phyloP scores from a whole-genome alignment of 2,888 invertebrate genomes.

The Formica aserva region DNA sequence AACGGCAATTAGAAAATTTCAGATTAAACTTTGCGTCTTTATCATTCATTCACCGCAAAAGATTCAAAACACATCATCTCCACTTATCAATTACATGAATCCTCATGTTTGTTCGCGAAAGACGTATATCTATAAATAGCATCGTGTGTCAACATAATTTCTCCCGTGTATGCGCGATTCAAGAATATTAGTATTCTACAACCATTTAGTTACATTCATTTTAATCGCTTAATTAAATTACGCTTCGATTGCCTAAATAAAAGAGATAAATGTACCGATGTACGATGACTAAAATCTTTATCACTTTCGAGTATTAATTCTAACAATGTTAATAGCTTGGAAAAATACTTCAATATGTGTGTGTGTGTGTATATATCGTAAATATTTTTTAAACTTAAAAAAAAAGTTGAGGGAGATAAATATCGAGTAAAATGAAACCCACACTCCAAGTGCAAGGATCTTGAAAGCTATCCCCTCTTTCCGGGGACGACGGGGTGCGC shows the following conservation, averaged over 20 bases:
- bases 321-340: not conserved
- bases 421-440: not conserved
- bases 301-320: not conserved
- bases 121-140: constrained; percentile 33
- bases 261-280: not conserved
- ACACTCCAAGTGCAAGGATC: not conserved
- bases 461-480: not conserved
- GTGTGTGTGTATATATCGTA: not conserved
- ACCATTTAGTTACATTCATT: not conserved
- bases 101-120: not conserved
- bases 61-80: constrained; percentile 3
- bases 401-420: too few species aligned
- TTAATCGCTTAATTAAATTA: not conserved
- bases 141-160: constrained; percentile 34
- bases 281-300: not conserved
- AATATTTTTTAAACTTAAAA: not conserved
- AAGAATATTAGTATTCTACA: not conserved
- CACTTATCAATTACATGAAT: constrained; percentile 19
- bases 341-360: not conserved
- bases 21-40: not conserved
- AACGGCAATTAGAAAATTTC: not conserved
- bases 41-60: not conserved
- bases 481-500: not conserved
- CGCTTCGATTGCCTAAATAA: not conserved
- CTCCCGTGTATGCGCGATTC: not conserved